A percentile compares a stretch with the other conserved stretches of the same genome.
phyloP scores from a whole-genome alignment of 2,113 vertebrate genomes.

The Trematocara marginatum region DNA sequence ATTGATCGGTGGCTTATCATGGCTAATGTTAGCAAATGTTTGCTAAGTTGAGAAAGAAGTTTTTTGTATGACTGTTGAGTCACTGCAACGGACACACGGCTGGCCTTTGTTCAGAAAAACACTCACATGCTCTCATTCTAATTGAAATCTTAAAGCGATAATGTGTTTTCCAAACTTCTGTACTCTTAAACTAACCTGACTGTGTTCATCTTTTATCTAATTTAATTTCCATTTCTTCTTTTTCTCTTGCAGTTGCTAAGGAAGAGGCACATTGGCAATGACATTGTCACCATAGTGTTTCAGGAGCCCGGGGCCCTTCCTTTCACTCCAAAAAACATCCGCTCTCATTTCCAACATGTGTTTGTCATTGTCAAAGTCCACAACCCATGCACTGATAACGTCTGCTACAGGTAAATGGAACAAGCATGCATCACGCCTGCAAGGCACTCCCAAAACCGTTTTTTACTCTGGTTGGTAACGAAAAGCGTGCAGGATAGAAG shows the following conservation, averaged over 20 bases:
- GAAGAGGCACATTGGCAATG: slow-evolving; percentile 98
- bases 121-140: not conserved
- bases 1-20: not conserved
- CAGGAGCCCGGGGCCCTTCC: slow-evolving; percentile 96
- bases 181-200: not conserved
- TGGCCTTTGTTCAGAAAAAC: not conserved
- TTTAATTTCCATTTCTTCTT: not conserved
- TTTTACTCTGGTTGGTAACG: not conserved
- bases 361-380: slow-evolving; percentile 97
- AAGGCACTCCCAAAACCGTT: not conserved
- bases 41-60: not conserved
- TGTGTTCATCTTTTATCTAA: not conserved
- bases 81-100: not conserved
- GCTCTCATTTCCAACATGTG: slow-evolving; percentile 97
- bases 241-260: slow-evolving; percentile 80
- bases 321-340: slow-evolving; percentile 94
- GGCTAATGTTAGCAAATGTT: not conserved
- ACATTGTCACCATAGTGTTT: slow-evolving; percentile 98
- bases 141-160: not conserved
- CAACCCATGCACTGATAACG: slow-evolving; percentile 93
- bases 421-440: not conserved
- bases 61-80: not conserved
- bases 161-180: not conserved
- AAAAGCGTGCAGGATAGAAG: not conserved
- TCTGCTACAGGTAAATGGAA: slow-evolving; percentile 90